Percentiles rank a stretch among this genome's conserved stretches.
These are phyloP conservation scores for Megalops cyprinoides DNA, from an alignment of 2,797 vertebrate species.

Conservation along the genomic window DNA sequence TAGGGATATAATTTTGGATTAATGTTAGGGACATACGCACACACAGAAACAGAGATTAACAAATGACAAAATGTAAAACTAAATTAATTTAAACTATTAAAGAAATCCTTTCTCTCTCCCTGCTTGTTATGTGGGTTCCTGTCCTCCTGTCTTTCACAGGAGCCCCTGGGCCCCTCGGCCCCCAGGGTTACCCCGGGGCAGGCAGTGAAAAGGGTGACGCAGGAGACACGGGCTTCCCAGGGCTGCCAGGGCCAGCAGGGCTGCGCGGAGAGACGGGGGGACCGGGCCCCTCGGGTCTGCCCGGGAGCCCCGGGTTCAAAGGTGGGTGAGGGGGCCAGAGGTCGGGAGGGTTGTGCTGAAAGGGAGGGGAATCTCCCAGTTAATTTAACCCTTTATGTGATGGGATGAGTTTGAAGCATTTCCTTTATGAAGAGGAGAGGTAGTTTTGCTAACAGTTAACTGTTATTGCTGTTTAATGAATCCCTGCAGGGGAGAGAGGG, in stretches of 20 bases:
- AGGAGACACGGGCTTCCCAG: constrained; percentile 80
- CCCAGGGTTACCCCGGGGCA: no score
- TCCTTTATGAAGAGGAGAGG: background rate
- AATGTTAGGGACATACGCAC: no score
- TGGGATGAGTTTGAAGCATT: background rate
- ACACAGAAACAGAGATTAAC: no score
- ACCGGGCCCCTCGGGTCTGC: constrained; percentile 69
- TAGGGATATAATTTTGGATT: no score
- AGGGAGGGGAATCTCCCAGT: background rate
- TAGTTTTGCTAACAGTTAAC: background rate
- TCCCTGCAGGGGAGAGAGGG: constrained; percentile 75
- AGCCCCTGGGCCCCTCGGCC: constrained; percentile 81
- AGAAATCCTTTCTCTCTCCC: no score
- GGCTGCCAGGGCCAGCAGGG: constrained; percentile 77
- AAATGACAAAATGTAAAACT: no score
- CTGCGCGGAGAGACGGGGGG: constrained; percentile 76
- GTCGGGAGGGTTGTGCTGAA: background rate
- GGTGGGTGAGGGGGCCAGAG: constrained; percentile 67
- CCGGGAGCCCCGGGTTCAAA: constrained; percentile 82
- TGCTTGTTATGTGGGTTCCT: no score
- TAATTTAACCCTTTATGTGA: background rate
- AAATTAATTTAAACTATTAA: no score
- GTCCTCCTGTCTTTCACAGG: no score
- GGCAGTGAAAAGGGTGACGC: constrained; percentile 85
- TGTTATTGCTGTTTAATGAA: no score